Percentiles rank a stretch among this genome's conserved stretches.
These are phyloP conservation scores for Steinernema hermaphroditum DNA, from an alignment of 2,888 invertebrate genomes.

Conservation along the genomic window DNA sequence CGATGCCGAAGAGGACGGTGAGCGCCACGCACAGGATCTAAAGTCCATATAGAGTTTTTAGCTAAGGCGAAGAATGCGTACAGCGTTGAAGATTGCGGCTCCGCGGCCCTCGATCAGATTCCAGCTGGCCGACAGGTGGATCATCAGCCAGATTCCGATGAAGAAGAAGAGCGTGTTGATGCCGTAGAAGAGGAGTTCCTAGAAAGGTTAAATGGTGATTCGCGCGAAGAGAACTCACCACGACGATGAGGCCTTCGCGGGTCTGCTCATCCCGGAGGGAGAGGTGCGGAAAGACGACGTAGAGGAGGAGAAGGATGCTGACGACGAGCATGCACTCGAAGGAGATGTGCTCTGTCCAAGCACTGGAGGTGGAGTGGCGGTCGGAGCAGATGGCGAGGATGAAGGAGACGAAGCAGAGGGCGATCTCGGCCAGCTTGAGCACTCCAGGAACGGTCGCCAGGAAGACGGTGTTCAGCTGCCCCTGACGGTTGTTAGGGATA, in stretches of 20 bases:
- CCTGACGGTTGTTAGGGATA: conserved; percentile 62
- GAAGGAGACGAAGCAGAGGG: conserved; percentile 70
- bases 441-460: conserved; percentile 62
- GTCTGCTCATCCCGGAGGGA: conserved; percentile 61
- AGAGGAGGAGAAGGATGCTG: conserved; percentile 56
- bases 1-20: conserved; percentile 63
- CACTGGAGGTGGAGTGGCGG: conserved; percentile 60
- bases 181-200: conserved; percentile 65
- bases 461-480: conserved; percentile 63
- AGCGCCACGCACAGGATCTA: conserved; percentile 63
- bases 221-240: too few relatives aligned
- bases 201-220: neutral
- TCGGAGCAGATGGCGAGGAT: conserved; percentile 64
- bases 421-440: conserved; percentile 61
- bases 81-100: conserved; percentile 64
- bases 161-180: conserved; percentile 64
- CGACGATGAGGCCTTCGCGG: conserved; percentile 62
- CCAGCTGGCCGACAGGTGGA: conserved; percentile 64
- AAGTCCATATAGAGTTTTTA: conserved; percentile 20
- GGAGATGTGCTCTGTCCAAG: conserved; percentile 65
- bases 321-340: conserved; percentile 60
- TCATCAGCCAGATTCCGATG: conserved; percentile 65
- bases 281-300: conserved; percentile 65
- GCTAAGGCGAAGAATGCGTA: conserved; percentile 33
- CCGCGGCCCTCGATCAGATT: conserved; percentile 63